Evolutionary conservation across 2,113 vertebrate genomes (phyloP).

Genomic region (Noturus placidus): DNA sequence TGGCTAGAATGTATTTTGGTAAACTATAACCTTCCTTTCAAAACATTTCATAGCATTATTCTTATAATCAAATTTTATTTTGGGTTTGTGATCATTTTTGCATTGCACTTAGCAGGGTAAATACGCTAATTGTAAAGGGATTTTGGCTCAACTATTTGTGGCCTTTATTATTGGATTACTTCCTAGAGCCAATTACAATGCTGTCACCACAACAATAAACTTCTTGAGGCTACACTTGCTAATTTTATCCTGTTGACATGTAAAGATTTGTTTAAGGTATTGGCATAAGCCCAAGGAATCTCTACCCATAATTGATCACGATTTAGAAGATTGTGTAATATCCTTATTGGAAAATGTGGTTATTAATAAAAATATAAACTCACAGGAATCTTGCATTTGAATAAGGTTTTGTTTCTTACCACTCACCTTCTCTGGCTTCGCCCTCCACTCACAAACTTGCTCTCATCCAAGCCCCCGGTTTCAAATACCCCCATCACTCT

Average conservation of each 20-base stretch:
- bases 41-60: not conserved
- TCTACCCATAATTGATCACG: not conserved
- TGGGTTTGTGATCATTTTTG: not conserved
- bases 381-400: not conserved
- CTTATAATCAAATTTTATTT: not conserved
- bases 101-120: not conserved
- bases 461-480: too few relatives aligned
- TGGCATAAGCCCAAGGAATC: not conserved
- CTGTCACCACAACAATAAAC: slow-evolving; percentile 24
- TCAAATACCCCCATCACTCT: too few relatives aligned
- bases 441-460: too few relatives aligned
- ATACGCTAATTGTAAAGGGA: slow-evolving; percentile 27
- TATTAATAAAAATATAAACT: not conserved
- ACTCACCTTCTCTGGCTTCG: too few relatives aligned
- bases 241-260: not conserved
- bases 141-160: slow-evolving; percentile 60
- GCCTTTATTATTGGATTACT: slow-evolving; percentile 70
- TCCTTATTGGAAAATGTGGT: not conserved
- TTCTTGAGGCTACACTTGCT: not conserved
- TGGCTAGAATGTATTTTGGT: not conserved
- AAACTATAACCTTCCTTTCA: not conserved
- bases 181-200: slow-evolving; percentile 51
- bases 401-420: not conserved
- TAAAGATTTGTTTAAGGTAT: not conserved
- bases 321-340: not conserved